phyloP scores from a whole-genome alignment of 1,140 invertebrate species.

The Leptestheria dahalacensis region DNA sequence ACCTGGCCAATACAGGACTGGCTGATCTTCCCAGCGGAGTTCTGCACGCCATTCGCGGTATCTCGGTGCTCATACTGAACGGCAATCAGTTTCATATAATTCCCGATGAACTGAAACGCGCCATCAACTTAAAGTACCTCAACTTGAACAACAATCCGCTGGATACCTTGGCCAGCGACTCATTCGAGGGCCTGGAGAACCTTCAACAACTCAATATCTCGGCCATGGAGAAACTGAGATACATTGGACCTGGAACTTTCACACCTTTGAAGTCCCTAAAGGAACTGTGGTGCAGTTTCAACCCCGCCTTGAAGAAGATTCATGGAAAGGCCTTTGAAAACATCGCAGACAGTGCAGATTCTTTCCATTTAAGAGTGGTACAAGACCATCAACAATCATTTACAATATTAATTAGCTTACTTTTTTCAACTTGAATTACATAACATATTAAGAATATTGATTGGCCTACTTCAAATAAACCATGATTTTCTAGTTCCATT shows the following conservation, averaged over 20 bases:
- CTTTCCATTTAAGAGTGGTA: slow-evolving; percentile 1
- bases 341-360: background rate
- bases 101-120: slow-evolving; percentile 39
- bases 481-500: slow-evolving; percentile 10
- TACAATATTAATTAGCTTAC: background rate
- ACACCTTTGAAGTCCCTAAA: slow-evolving; percentile 10
- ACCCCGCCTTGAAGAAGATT: slow-evolving; percentile 4
- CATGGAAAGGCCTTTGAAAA: slow-evolving; percentile 6
- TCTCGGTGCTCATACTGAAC: slow-evolving; percentile 48
- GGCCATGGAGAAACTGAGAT: slow-evolving; percentile 3
- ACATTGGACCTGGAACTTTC: slow-evolving; percentile 13
- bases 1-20: slow-evolving; percentile 47
- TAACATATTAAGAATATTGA: too few species aligned
- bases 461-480: too few species aligned
- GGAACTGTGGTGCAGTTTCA: slow-evolving; percentile 15
- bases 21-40: slow-evolving; percentile 40
- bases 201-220: slow-evolving; percentile 17
- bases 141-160: slow-evolving; percentile 53
- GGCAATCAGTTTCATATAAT: slow-evolving; percentile 44
- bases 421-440: background rate
- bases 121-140: slow-evolving; percentile 39
- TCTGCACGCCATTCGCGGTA: slow-evolving; percentile 43
- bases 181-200: slow-evolving; percentile 10
- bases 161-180: slow-evolving; percentile 26
- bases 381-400: background rate